phyloP scores from a whole-genome alignment of 2,113 vertebrate genomes.

The Struthidea cinerea region DNA sequence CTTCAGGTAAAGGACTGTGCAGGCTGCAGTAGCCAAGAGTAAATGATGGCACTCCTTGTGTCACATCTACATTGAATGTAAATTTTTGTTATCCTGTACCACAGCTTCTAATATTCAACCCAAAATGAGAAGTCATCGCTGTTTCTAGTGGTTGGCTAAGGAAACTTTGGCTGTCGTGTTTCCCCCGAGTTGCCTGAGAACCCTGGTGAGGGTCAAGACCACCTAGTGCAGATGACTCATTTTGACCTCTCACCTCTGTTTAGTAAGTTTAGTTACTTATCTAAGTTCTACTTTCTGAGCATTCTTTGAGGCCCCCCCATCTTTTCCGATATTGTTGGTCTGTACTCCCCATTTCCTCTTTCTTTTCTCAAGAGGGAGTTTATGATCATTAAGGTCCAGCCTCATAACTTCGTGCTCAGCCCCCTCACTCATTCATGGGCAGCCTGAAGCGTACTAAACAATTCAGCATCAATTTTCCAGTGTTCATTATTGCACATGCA shows the following conservation, averaged over 20 bases:
- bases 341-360: neutral
- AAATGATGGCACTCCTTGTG: neutral
- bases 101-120: neutral
- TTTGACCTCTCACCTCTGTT: neutral
- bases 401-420: neutral
- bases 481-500: neutral
- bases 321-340: neutral
- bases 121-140: neutral
- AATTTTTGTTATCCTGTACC: neutral
- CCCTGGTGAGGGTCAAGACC: neutral
- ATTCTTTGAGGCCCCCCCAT: neutral
- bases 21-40: neutral
- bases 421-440: neutral
- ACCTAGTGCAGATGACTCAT: neutral
- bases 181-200: neutral
- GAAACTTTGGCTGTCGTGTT: neutral
- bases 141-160: neutral
- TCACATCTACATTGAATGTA: neutral
- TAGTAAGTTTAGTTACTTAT: neutral
- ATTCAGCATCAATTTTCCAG: neutral
- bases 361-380: neutral
- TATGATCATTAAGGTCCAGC: neutral
- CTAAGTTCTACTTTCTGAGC: neutral
- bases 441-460: rapidly evolving
- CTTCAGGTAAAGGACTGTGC: neutral